phyloP scores from a whole-genome alignment of 2,888 invertebrate species.

The Gastrophysa polygoni region DNA sequence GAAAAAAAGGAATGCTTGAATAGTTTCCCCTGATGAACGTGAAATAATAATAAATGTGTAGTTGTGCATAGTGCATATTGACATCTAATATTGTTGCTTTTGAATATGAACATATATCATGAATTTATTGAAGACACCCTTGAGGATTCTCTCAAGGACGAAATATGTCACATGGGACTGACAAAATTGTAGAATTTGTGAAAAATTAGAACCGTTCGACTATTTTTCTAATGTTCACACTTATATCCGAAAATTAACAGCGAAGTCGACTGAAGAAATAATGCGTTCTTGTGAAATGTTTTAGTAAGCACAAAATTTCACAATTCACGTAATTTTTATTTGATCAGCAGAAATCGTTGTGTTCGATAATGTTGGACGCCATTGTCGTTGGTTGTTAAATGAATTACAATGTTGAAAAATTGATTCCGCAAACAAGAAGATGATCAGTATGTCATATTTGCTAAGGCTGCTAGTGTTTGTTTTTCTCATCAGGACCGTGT shows the following conservation, averaged over 20 bases:
- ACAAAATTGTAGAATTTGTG: too few relatives aligned
- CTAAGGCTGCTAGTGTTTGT: conserved; percentile 15
- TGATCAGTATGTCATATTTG: conserved; percentile 22
- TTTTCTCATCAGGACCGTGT: conserved; percentile 7
- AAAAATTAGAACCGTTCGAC: too few relatives aligned
- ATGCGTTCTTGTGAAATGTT: background rate
- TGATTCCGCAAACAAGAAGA: conserved; percentile 4
- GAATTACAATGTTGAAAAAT: background rate
- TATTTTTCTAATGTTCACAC: background rate
- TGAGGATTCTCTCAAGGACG: too few relatives aligned
- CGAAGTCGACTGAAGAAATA: background rate
- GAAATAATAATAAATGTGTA: too few relatives aligned
- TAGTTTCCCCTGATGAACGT: too few relatives aligned
- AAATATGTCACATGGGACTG: too few relatives aligned
- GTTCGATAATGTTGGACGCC: background rate
- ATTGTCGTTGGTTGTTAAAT: background rate
- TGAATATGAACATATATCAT: too few relatives aligned
- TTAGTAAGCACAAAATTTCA: conserved; percentile 19
- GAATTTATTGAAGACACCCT: too few relatives aligned
- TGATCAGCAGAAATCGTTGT: conserved; percentile 15
- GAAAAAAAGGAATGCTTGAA: too few relatives aligned
- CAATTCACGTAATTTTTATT: conserved; percentile 10
- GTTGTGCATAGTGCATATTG: too few relatives aligned
- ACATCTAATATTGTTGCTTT: too few relatives aligned
- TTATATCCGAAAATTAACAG: background rate